These are phyloP conservation scores for Andrena chrysosceles DNA, from an alignment of 2,888 invertebrate genomes.

Conservation along the genomic window DNA sequence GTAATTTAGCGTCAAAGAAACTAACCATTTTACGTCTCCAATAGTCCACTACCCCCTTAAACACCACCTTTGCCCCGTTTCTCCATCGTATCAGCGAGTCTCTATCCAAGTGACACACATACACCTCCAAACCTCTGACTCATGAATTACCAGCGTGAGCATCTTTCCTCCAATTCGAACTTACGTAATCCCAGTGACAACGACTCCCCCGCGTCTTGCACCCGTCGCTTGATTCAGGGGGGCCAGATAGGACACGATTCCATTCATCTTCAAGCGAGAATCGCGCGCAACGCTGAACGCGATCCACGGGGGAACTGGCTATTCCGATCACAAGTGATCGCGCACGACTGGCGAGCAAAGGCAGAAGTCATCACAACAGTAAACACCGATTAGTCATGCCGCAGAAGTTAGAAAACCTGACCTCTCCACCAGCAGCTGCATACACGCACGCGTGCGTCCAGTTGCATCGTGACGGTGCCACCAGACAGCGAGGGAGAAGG, in stretches of 20 bases:
- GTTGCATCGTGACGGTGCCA: slow-evolving; percentile 7
- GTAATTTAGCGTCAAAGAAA: too few species aligned
- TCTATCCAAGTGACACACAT: background rate
- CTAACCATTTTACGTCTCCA: too few species aligned
- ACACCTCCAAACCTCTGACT: background rate
- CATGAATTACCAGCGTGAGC: background rate
- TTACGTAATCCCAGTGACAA: slow-evolving; percentile 9
- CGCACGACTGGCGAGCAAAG: slow-evolving; percentile 20
- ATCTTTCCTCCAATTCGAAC: background rate
- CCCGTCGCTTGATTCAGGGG: background rate
- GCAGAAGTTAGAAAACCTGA: slow-evolving; percentile 64
- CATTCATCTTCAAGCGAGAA: slow-evolving; percentile 13
- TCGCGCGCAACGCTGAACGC: background rate
- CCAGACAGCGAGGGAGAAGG: slow-evolving; percentile 36
- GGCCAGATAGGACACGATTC: background rate
- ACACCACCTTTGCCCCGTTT: background rate
- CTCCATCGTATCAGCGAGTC: background rate
- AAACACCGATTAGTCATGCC: slow-evolving; percentile 72
- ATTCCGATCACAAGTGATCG: slow-evolving; percentile 42
- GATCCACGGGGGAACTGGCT: slow-evolving; percentile 10
- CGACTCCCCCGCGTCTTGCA: background rate
- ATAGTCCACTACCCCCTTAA: too few species aligned
- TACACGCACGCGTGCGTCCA: slow-evolving; percentile 3
- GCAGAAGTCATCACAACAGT: slow-evolving; percentile 67
- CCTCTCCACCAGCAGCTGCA: slow-evolving; percentile 35